Conservation (phyloP, 2,797 vertebrate genomes). For the Leuciscus waleckii region DNA sequence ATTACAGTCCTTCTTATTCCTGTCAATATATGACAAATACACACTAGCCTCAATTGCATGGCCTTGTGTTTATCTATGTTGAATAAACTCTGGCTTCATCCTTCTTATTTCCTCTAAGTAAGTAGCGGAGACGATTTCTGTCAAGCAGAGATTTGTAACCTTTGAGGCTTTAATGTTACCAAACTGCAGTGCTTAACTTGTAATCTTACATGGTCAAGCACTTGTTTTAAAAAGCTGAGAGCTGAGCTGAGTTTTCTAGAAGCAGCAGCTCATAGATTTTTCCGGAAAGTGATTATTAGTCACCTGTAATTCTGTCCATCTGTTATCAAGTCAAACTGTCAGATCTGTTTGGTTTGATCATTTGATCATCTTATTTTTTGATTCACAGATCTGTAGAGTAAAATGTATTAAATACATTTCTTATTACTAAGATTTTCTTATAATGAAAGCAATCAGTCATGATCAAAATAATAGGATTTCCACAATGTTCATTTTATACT, state of each 20-base stretch:
- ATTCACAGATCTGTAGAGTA: background rate
- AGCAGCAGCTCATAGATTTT: background rate
- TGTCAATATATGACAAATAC: background rate
- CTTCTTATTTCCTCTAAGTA: background rate
- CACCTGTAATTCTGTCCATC: background rate
- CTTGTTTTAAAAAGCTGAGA: constrained; percentile 61
- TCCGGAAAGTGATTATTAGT: background rate
- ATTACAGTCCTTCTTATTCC: background rate
- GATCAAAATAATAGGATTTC: background rate
- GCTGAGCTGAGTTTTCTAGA: constrained; percentile 38
- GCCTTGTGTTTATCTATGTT: background rate
- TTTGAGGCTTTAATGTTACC: constrained; percentile 20
- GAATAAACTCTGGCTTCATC: background rate
- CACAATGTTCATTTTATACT: background rate
- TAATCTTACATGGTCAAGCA: constrained; percentile 67
- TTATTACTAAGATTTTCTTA: background rate
- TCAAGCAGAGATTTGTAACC: background rate
- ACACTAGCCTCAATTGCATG: background rate
- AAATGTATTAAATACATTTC: background rate
- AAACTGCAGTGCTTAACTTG: constrained; percentile 63
- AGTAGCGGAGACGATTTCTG: background rate
- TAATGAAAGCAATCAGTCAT: background rate
- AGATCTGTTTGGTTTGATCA: background rate
- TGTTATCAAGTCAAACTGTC: background rate
- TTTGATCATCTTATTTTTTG: background rate